phyloP scores from a whole-genome alignment of 2,888 invertebrate genomes.

The Prosopocoilus inquinatus region DNA sequence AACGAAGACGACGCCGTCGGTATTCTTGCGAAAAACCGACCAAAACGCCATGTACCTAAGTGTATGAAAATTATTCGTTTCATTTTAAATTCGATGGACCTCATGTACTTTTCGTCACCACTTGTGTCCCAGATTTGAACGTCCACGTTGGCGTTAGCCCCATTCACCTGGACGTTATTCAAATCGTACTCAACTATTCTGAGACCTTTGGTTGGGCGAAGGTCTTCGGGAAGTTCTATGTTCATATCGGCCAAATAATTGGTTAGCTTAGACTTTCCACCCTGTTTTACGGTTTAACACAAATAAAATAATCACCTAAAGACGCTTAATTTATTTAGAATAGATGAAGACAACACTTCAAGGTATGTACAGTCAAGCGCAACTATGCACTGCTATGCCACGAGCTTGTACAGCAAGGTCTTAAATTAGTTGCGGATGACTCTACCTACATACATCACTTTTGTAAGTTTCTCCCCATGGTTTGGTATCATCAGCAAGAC shows the following conservation, averaged over 20 bases:
- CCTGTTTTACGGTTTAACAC: constrained; percentile 21
- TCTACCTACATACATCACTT: no score
- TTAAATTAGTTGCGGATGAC: no score
- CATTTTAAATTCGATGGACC: not conserved
- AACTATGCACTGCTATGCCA: no score
- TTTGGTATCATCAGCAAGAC: no score
- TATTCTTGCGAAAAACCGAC: constrained; percentile 34
- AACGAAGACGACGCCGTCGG: constrained; percentile 36
- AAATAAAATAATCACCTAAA: constrained; percentile 1
- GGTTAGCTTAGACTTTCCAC: constrained; percentile 33
- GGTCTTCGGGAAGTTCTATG: constrained; percentile 30
- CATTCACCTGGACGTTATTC: constrained; percentile 30
- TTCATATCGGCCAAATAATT: constrained; percentile 35
- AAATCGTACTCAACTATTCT: constrained; percentile 36
- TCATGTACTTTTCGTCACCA: constrained; percentile 35
- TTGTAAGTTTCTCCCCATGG: no score
- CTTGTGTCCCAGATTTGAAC: constrained; percentile 38
- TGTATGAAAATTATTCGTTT: not conserved
- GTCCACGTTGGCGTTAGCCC: constrained; percentile 30
- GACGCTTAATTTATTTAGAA: not conserved
- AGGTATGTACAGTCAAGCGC: no score
- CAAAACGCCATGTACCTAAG: constrained; percentile 31
- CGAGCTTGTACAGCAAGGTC: no score
- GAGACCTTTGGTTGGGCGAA: constrained; percentile 32
- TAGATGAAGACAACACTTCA: no score